Percentiles rank a stretch among this genome's conserved stretches.
These are phyloP conservation scores for Meandrina meandrites DNA, from an alignment of 92 coral and sea anemone genomes.

Conservation along the genomic window DNA sequence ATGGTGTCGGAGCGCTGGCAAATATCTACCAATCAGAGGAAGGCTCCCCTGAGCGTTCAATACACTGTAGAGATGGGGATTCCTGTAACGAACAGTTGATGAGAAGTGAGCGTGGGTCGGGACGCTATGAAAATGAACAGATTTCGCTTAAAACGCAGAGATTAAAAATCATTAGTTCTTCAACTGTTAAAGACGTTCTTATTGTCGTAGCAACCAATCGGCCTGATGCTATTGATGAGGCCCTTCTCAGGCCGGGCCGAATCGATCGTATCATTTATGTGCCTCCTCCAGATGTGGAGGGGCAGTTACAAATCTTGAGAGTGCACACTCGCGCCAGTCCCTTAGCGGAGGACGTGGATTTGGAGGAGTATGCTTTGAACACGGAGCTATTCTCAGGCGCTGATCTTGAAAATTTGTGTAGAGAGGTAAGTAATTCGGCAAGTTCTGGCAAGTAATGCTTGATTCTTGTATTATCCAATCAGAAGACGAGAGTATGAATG, in stretches of 20 bases:
- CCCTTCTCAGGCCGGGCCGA: slow-evolving; percentile 94
- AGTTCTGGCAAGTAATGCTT: neutral
- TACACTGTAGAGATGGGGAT: neutral
- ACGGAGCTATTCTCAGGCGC: slow-evolving; percentile 95
- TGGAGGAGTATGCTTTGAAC: slow-evolving; percentile 64
- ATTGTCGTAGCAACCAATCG: slow-evolving; percentile 96
- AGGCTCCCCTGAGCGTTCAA: neutral
- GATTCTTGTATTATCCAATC: no score
- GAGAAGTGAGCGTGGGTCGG: neutral
- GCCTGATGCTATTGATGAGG: slow-evolving; percentile 90
- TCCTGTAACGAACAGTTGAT: neutral
- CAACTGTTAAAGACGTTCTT: slow-evolving; percentile 66
- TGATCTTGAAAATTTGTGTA: slow-evolving; percentile 88
- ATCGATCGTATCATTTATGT: slow-evolving; percentile 93
- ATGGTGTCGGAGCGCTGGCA: slow-evolving; percentile 91
- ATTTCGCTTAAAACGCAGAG: neutral
- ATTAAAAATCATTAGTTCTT: slow-evolving; percentile 13
- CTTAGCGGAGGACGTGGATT: slow-evolving; percentile 74
- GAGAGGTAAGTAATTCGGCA: slow-evolving; percentile 75
- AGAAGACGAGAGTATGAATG: no score
- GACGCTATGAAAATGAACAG: neutral
- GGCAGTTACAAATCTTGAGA: slow-evolving; percentile 84
- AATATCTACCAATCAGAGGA: slow-evolving; percentile 73
- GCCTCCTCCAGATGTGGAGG: slow-evolving; percentile 92
- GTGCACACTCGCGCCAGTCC: slow-evolving; percentile 86